A percentile compares a stretch with the other conserved stretches of the same genome.
These are phyloP conservation scores for Drosophila suboccidentalis DNA, from an alignment of 2,888 invertebrate species.

Conservation along the genomic window DNA sequence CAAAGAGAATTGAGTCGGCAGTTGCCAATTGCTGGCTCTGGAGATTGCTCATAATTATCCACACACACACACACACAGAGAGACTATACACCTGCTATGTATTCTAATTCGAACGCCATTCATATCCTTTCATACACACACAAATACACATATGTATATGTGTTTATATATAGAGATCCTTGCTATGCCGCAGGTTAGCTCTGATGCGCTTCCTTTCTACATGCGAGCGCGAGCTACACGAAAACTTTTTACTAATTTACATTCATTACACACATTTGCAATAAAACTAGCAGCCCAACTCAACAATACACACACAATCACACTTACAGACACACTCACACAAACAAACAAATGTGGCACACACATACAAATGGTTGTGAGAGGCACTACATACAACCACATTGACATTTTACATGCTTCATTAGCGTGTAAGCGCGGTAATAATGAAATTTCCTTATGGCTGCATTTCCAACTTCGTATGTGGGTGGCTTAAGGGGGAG, in stretches of 20 bases:
- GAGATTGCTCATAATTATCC: slow-evolving; percentile 70
- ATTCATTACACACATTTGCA: slow-evolving; percentile 83
- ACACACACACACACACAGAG: slow-evolving; percentile 22
- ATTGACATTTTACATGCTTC: slow-evolving; percentile 83
- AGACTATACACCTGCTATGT: slow-evolving; percentile 35
- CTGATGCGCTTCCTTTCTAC: slow-evolving; percentile 57
- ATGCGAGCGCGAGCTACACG: slow-evolving; percentile 48
- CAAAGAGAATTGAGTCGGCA: slow-evolving; percentile 46
- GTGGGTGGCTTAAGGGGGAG: background rate
- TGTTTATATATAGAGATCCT: slow-evolving; percentile 49
- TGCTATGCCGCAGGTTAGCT: slow-evolving; percentile 72
- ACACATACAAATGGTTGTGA: slow-evolving; percentile 5
- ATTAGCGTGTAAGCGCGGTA: slow-evolving; percentile 82
- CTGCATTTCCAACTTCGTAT: slow-evolving; percentile 67
- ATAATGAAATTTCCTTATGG: slow-evolving; percentile 82
- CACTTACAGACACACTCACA: slow-evolving; percentile 7
- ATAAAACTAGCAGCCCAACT: slow-evolving; percentile 75
- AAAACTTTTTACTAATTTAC: slow-evolving; percentile 82
- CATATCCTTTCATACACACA: slow-evolving; percentile 46
- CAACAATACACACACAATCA: slow-evolving; percentile 41
- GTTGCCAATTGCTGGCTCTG: slow-evolving; percentile 24
- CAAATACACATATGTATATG: slow-evolving; percentile 1
- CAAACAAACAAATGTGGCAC: background rate
- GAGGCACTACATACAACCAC: slow-evolving; percentile 57
- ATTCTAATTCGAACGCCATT: slow-evolving; percentile 74